A percentile compares a stretch with the other conserved stretches of the same genome.
phyloP scores from a whole-genome alignment of 2,113 vertebrate genomes.

The Barbus barbus region DNA sequence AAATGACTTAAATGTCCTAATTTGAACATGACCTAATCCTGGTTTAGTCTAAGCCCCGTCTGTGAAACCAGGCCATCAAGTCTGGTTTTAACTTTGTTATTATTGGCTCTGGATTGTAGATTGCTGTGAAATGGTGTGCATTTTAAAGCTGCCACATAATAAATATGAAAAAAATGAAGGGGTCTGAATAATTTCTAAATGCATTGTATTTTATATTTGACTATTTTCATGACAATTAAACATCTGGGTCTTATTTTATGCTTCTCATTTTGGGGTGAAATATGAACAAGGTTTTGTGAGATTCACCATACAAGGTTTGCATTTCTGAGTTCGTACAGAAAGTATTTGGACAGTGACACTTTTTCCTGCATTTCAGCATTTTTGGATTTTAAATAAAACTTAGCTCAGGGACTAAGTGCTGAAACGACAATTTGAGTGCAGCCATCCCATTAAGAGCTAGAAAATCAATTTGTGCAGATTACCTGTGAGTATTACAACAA shows the following conservation, averaged over 20 bases:
- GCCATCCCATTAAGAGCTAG: constrained; percentile 15
- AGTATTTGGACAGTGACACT: constrained; percentile 6
- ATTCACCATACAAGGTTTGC: neutral
- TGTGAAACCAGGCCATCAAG: too few species aligned
- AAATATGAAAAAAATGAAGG: neutral
- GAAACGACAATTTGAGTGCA: neutral
- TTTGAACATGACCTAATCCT: too few species aligned
- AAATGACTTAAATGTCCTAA: too few species aligned
- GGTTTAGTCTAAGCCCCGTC: too few species aligned
- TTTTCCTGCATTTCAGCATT: constrained; percentile 30
- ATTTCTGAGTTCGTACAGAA: neutral
- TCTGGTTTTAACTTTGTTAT: neutral
- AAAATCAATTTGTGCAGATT: constrained; percentile 30
- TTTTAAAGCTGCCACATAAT: neutral
- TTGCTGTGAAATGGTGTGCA: neutral
- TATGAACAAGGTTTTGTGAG: neutral
- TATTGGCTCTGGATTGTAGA: neutral
- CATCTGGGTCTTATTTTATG: neutral
- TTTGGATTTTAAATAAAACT: constrained; percentile 35
- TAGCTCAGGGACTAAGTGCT: neutral
- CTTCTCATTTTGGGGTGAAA: neutral
- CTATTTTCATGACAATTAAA: neutral
- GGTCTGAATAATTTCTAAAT: neutral
- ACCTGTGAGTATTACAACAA: constrained; percentile 29
- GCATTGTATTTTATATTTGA: neutral